phyloP scores from a whole-genome alignment of 2,797 vertebrate genomes.

The Varecia variegata region DNA sequence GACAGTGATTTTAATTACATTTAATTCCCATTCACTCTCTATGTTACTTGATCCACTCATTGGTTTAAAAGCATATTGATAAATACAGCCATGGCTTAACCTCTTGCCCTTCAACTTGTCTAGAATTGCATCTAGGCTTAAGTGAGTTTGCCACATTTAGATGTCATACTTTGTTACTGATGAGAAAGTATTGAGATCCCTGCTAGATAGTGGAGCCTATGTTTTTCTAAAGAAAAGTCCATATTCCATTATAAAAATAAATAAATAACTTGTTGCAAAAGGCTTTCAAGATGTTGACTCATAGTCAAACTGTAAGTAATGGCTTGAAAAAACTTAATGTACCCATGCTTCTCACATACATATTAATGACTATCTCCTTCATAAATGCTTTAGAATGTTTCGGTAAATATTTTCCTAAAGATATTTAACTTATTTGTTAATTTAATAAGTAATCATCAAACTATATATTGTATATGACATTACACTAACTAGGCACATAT shows the following conservation, averaged over 20 bases:
- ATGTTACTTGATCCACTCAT: slow-evolving; percentile 73
- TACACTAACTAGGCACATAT: neutral
- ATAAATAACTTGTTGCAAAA: slow-evolving; percentile 33
- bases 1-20: slow-evolving; percentile 79
- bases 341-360: neutral
- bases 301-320: neutral
- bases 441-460: neutral
- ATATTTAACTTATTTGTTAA: neutral
- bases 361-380: neutral
- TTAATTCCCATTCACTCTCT: slow-evolving; percentile 71
- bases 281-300: slow-evolving; percentile 49
- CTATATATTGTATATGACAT: neutral
- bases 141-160: slow-evolving; percentile 46
- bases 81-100: slow-evolving; percentile 70
- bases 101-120: slow-evolving; percentile 62
- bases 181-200: slow-evolving; percentile 49
- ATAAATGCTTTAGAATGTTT: slow-evolving; percentile 24
- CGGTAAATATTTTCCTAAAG: neutral
- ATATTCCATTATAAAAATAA: slow-evolving; percentile 54
- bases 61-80: slow-evolving; percentile 75
- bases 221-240: slow-evolving; percentile 60
- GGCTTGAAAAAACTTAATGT: slow-evolving; percentile 25
- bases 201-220: slow-evolving; percentile 27
- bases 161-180: slow-evolving; percentile 60
- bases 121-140: slow-evolving; percentile 67